Conservation (phyloP, 2,113 vertebrate species). For the Ursus arctos region DNA sequence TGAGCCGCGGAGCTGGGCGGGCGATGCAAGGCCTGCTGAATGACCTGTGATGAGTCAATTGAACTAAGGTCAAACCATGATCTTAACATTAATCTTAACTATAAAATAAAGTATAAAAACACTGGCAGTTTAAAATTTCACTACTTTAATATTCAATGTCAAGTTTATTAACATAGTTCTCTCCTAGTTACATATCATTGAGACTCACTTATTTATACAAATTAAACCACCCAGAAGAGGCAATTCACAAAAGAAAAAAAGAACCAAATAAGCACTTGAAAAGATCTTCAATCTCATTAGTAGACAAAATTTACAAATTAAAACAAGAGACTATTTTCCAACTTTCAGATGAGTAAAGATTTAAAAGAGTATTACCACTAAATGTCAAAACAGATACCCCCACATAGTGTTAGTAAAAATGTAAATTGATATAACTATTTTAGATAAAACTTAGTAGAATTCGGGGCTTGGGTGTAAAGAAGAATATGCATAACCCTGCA, state of each 20-base stretch:
- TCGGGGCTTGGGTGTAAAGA: not conserved
- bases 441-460: not conserved
- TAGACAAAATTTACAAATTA: constrained; percentile 50
- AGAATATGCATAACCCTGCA: not conserved
- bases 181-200: not conserved
- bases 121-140: constrained; percentile 25
- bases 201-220: not conserved
- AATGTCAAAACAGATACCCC: not conserved
- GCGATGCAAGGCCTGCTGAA: constrained; percentile 96
- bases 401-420: not conserved
- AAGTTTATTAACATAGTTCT: constrained; percentile 18
- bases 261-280: not conserved
- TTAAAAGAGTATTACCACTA: constrained; percentile 14
- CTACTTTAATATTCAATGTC: not conserved
- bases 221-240: constrained; percentile 19
- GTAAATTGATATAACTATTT: not conserved
- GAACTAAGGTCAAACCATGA: constrained; percentile 53
- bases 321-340: constrained; percentile 35
- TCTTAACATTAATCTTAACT: not conserved
- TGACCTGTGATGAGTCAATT: constrained; percentile 90
- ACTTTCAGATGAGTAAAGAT: not conserved
- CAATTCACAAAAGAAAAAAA: constrained; percentile 21
- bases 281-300: constrained; percentile 48
- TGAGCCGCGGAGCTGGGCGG: constrained; percentile 96
- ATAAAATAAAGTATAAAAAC: constrained; percentile 42